Evolutionary conservation across 1,140 invertebrate species (phyloP), one percentile per base, ranked within the genome.

Genomic region (Aphidius gifuensis): DNA sequence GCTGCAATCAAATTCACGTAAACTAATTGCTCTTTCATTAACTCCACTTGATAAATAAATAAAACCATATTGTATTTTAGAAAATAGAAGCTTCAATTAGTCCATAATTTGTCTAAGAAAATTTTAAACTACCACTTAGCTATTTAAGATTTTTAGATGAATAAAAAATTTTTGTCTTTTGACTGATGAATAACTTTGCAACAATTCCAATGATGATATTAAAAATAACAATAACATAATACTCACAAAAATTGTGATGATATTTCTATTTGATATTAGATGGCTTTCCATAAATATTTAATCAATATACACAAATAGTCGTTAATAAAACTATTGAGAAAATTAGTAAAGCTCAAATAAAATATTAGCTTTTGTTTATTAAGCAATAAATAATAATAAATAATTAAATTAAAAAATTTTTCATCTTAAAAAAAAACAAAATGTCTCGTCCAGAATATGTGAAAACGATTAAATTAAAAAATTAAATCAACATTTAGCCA

Each of bases 221-320:
- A 39, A 53, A 53, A 23, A 39, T 53, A 53, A 9, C 16, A 16
- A 16, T 16, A n/a, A 53, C 23, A 53, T 9, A 53, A 39, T 11
- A 53, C 11, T 53, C 23, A 32, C 23, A 53, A 53, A 5, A 6
- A 53, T 9, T 53, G 40, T 39, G 32, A 23, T 39, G 50, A 53
- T 53, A 39, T 38, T 53, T 53, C 50, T 39, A 39, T 53, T 53
- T 39, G n/a, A 39, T 11, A 39, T 53, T 53, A 53, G 50, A 53
- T 53, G 50, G 50, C 50, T 53, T 53, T 53, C 40, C 38, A 53
- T 53, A 53, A 53, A 53, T 53, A 39, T 53, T 39, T 53, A 53
- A 23, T 39, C 40, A 5, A 53, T 53, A 53, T 39, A n/a, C 8
- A 46, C 32, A 23, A 53, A 39, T 32, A 32, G 23, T 32, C 2